Base-by-base conservation (phyloP, 2,888 invertebrate genomes). In the Cryptus armator region DNA sequence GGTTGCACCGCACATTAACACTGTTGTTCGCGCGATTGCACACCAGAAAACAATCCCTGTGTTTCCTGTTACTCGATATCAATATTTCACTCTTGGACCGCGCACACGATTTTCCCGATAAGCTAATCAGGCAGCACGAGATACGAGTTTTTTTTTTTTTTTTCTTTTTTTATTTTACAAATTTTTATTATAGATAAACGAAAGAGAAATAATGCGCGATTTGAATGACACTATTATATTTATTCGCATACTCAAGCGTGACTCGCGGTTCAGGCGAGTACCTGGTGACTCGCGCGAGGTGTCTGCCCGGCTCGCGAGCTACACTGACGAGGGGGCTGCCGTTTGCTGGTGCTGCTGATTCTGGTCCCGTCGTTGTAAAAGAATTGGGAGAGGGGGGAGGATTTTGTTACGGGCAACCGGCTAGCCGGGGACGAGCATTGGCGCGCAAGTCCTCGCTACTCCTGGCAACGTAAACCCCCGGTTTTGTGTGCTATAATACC, bases 381-480 rank as follows among this genome's bases (percentile, higher is more conserved):
- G 89, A 4, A 37, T 37, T 1, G 88, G 80, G 78, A 83, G 74
- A 10, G 87, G 87, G 88, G 86, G 89, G 87, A 87, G 84, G 24
- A 59, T 59, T 59, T 86, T 81, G 86, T 85, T 86, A 86, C 84
- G 83, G 86, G 86, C 84, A 84, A 82, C 85, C 86, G 88, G 88
- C 90, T 89, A 89, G 88, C 88, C 87, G 86, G 87, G 81, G 88
- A 19, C 51, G 24, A 64, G 80, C 56, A 74, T 81, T 68, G 80
- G 78, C 71, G 76, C 74, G 75, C 74, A 66, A 76, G 74, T 66
- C 43, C 37, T 71, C 48, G 59, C 29, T 68, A 44, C 70, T 75
- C 67, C 68, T 77, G 77, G 32, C 74, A 78, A 68, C 77, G 71
- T 43, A 62, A 72, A 16, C 71, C 72, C 19, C 72, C 44, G 86